Base-by-base conservation (phyloP, 2,113 vertebrate species). In the Crocuta crocuta region DNA sequence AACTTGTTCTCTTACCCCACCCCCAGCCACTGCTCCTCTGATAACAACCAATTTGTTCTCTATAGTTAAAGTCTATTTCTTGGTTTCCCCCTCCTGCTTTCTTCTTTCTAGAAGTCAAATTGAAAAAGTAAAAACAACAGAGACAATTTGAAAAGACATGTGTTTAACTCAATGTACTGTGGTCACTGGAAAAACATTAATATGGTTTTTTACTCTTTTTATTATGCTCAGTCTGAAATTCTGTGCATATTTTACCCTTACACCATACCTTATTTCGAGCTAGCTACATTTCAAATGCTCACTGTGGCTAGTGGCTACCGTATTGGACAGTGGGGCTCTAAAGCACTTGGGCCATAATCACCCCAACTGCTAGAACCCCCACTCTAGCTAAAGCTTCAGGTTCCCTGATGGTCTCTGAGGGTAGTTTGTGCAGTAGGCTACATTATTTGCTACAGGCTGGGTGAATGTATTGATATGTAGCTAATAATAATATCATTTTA, bases 61-160 rank as follows among this genome's bases (percentile, higher is more conserved):
- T 48, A 78, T 17, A 48, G 43, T 48, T 28, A 9, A 78, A 70
- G 13, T 78, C 43, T 31, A 2, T 78, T 78, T 78, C 74, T 48
- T 28, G 43, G 12, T 76, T 48, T 76, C 43, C 43, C 73, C 26
- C 24, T 48, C 26, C 45, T 23, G 43, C 11, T 45, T n/a, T 23
- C 15, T 71, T 48, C 63, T 92, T 91, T 78, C 50, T 58, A 93
- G 31, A 74, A 28, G 43, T 17, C 55, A 91, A 21, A 71, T n/a
- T 95, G 88, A 91, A 96, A 92, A 89, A 91, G n/a, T 61, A 78
- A 92, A 55, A 45, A 9, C 74, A 93, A 87, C 8, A 82, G 65
- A 95, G n/a, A 84, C 35, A 33, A 65, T 68, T 91, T 92, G 73
- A 39, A 55, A 78, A 68, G 71, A 61, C 11, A 94, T 96, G 23